Percentiles rank a stretch among this genome's conserved stretches.
phyloP scores from a whole-genome alignment of 1,140 invertebrate genomes.

The Philopotamus ludificatus region DNA sequence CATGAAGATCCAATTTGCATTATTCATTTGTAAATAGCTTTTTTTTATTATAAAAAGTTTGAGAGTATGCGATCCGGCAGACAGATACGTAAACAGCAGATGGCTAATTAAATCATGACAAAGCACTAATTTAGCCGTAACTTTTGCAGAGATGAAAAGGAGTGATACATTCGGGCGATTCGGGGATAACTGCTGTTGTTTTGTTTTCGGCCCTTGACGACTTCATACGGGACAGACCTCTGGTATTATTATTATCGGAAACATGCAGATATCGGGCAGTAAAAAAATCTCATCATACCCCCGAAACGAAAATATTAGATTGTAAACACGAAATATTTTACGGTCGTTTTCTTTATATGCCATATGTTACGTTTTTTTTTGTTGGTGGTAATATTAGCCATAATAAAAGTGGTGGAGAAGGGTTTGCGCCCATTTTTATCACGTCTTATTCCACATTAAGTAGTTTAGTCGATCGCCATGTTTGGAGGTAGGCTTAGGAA shows the following conservation, averaged over 20 bases:
- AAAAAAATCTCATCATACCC: too few species aligned
- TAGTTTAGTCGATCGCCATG: not conserved
- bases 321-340: too few species aligned
- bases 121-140: conserved; percentile 35
- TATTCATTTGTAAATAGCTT: too few species aligned
- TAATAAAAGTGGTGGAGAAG: too few species aligned
- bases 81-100: conserved; percentile 21
- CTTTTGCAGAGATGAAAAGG: conserved; percentile 24
- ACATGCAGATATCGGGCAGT: too few species aligned
- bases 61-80: not conserved
- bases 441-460: not conserved
- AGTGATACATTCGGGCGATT: conserved; percentile 13
- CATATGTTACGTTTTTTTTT: too few species aligned
- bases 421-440: not conserved
- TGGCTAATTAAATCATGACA: conserved; percentile 39
- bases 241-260: too few species aligned
- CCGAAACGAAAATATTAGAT: too few species aligned
- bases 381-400: too few species aligned
- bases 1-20: too few species aligned
- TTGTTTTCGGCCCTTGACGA: conserved; percentile 14
- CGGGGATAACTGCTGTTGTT: conserved; percentile 11
- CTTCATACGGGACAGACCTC: conserved; percentile 20
- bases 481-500: not conserved
- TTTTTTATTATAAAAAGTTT: not conserved
- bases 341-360: too few species aligned